phyloP scores from a whole-genome alignment of 2,113 vertebrate genomes.

The Prionailurus viverrinus region DNA sequence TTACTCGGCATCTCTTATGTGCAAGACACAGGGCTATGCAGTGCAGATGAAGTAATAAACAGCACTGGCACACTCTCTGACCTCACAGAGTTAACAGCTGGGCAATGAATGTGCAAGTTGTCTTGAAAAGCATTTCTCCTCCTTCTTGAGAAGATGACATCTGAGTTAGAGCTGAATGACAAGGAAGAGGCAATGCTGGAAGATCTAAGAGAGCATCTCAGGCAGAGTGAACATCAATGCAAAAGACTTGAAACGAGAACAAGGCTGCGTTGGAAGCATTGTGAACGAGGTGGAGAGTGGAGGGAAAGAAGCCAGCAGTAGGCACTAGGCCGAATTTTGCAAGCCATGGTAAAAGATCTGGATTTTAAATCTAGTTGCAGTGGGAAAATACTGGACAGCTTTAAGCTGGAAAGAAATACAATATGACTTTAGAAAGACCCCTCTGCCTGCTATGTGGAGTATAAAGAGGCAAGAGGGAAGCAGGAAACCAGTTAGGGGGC shows the following conservation, averaged over 20 bases:
- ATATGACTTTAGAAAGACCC: not conserved
- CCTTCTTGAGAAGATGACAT: not conserved
- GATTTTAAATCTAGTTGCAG: not conserved
- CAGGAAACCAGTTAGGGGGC: not conserved
- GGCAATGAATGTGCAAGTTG: not conserved
- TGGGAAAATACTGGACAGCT: not conserved
- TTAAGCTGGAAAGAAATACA: not conserved
- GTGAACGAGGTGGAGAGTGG: not conserved
- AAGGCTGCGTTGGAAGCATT: not conserved
- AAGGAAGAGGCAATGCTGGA: not conserved
- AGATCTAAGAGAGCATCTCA: not conserved
- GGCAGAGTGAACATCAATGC: not conserved
- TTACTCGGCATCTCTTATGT: not conserved
- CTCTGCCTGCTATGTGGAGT: not conserved
- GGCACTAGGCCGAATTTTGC: not conserved
- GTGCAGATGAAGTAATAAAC: not conserved
- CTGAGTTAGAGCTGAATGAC: not conserved
- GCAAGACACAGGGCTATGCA: not conserved
- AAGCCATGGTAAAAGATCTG: not conserved
- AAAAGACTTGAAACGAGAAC: not conserved
- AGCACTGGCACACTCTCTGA: rapidly evolving
- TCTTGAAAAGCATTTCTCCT: not conserved
- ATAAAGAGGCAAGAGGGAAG: not conserved
- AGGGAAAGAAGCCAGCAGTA: not conserved
- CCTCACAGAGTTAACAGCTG: not conserved